phyloP scores from a whole-genome alignment of 2,888 invertebrate species.

The Entomobrya multifasciata region DNA sequence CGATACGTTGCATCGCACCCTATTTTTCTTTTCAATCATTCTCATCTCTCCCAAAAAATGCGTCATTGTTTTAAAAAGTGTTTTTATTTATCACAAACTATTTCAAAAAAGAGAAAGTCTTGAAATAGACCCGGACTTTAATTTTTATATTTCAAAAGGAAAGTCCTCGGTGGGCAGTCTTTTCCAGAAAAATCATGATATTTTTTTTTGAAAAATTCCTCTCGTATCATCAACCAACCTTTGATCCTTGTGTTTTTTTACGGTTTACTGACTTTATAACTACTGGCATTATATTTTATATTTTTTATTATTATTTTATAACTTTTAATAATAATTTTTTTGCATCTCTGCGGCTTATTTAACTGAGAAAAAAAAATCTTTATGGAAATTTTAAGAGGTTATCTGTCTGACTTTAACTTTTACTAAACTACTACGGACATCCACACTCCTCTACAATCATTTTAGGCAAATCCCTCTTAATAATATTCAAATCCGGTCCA shows the following conservation, averaged over 20 bases:
- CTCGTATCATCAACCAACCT: conserved; percentile 1
- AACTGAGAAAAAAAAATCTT: conserved; percentile 1
- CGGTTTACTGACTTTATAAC: conserved; percentile 26
- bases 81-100: conserved; percentile 69
- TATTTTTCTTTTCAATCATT: background rate
- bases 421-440: conserved; percentile 87
- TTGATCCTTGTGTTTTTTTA: background rate
- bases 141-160: background rate
- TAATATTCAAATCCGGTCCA: conserved; percentile 93
- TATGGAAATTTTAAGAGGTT: background rate
- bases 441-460: conserved; percentile 98
- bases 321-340: background rate
- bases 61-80: conserved; percentile 49
- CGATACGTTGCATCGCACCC: too few relatives aligned
- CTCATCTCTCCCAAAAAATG: background rate
- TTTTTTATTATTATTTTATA: too few relatives aligned
- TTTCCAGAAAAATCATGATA: conserved; percentile 55
- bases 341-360: conserved; percentile 31
- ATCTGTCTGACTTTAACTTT: background rate
- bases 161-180: conserved; percentile 79
- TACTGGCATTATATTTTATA: conserved; percentile 57
- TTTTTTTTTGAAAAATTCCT: conserved; percentile 31
- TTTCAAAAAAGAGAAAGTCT: conserved; percentile 66
- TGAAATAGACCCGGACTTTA: conserved; percentile 73
- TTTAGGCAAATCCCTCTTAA: conserved; percentile 95